Percentiles rank a stretch among this genome's conserved stretches.
phyloP scores from a whole-genome alignment of 1,140 invertebrate genomes.

The Steinernema khuongi region DNA sequence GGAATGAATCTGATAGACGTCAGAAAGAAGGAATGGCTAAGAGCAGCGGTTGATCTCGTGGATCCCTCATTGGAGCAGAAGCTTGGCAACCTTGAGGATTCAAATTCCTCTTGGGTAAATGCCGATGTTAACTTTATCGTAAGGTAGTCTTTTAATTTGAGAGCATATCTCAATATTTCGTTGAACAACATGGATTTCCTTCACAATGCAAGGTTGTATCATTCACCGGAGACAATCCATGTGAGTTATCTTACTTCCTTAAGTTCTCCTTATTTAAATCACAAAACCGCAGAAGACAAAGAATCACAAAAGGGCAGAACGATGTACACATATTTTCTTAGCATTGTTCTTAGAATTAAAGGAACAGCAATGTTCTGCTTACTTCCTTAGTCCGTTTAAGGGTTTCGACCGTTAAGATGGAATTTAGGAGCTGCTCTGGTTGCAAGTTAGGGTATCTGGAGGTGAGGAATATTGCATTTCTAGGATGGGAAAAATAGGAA shows the following conservation, averaged over 20 bases:
- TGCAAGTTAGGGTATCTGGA: constrained; percentile 26
- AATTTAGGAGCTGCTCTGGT: constrained; percentile 36
- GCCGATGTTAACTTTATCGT: no score
- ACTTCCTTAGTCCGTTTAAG: no score
- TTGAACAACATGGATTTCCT: constrained; percentile 76
- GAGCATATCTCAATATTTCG: constrained; percentile 71
- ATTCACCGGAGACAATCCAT: constrained; percentile 86
- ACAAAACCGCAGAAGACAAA: no score
- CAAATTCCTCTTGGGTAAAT: constrained; percentile 64
- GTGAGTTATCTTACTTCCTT: constrained; percentile 38
- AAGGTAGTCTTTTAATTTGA: no score
- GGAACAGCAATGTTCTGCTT: no score
- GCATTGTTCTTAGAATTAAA: no score
- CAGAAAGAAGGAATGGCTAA: constrained; percentile 71
- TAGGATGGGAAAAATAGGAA: no score
- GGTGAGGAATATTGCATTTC: no score
- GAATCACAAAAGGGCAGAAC: no score
- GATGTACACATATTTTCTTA: no score
- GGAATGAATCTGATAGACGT: constrained; percentile 95
- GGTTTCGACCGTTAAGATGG: no score
- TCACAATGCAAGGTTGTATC: constrained; percentile 73
- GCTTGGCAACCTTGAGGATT: constrained; percentile 68
- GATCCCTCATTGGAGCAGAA: constrained; percentile 63
- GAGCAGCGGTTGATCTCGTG: constrained; percentile 67
- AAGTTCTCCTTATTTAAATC: no score